These are phyloP conservation scores for Macheiramphus alcinus DNA, from an alignment of 2,113 vertebrate genomes.

Conservation along the genomic window DNA sequence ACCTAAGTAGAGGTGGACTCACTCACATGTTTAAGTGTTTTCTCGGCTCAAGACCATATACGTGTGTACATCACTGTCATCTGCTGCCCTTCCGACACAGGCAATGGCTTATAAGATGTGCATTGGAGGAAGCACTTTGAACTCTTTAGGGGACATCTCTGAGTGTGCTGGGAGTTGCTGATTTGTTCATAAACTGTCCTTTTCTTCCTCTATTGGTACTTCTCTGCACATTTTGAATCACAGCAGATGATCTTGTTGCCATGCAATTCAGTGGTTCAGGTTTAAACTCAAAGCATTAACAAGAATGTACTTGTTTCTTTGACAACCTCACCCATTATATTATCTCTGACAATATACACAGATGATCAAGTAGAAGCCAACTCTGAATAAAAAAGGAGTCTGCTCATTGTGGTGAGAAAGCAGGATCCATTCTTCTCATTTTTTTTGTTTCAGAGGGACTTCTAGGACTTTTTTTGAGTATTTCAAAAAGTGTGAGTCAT, in stretches of 20 bases:
- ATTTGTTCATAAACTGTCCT: not conserved
- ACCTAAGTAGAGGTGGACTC: not conserved
- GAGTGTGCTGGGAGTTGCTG: constrained; percentile 60
- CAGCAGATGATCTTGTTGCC: constrained; percentile 11
- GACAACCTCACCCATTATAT: not conserved
- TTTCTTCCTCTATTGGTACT: constrained; percentile 4
- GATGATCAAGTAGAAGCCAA: not conserved
- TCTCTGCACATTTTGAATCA: constrained; percentile 67
- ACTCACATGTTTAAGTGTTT: not conserved
- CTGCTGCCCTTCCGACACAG: not conserved
- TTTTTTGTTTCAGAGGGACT: not conserved
- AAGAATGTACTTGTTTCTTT: not conserved
- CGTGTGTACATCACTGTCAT: not conserved
- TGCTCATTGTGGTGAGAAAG: not conserved
- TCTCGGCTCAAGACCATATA: not conserved
- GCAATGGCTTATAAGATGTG: not conserved
- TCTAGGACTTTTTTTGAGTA: not conserved
- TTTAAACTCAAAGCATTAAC: not conserved
- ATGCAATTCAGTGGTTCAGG: not conserved
- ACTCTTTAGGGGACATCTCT: constrained; percentile 60
- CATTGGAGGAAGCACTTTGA: not conserved
- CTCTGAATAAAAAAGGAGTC: not conserved
- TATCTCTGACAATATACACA: not conserved
- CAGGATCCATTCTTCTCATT: not conserved
- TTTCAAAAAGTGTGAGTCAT: not conserved